Evolutionary conservation across 2,797 vertebrate genomes (phyloP), one percentile per base, ranked within the genome.

Genomic region (Odontamblyopus rebecca): DNA sequence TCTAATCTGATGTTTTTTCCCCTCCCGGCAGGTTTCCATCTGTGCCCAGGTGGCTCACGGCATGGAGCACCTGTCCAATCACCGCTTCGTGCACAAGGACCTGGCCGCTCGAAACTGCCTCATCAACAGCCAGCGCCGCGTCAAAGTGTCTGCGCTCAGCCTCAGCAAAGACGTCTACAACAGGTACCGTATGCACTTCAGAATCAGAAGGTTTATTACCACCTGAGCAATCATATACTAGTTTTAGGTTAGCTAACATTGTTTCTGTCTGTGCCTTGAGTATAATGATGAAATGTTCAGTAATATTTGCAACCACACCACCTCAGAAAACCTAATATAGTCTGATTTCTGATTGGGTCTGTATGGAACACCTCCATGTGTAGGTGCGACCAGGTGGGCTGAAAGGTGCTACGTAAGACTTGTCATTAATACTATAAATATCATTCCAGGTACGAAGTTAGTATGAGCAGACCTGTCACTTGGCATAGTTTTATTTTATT

Each of bases 151-250:
- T 0, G 93, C 96, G 0, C 94, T 98, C 76, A 95, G 97, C 80
- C 96, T 99, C 90, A 98, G 96, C 94, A 97, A 96, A 89, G 98
- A 99, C 0, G 98, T 99, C 57, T 99, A 99, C 86, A 97, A 96
- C 94, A 98, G 96, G 98, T 99, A 29, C 23, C 1, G 23, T 15
- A 30, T 5, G 26, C 26, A 29, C 12, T 15, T 11, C 23, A 13
- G 12, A 15, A 29, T 29, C 9, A 8, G 5, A 4, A 13, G 2
- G 54, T 56, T 69, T 6, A 75, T 26, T 23, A 8, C 4, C 7
- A 26, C 2, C 38, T 19, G 2, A 23, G 4, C 29, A 41, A 64
- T n/a, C 38, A 11, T 26, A 5, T 9, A 41, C 19, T 23, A 44
- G 0, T 5, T 23, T 64, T 53, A 6, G 60, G 66, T 13, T 7